Conservation (phyloP, 2,888 invertebrate genomes). For the Agrotis puta region DNA sequence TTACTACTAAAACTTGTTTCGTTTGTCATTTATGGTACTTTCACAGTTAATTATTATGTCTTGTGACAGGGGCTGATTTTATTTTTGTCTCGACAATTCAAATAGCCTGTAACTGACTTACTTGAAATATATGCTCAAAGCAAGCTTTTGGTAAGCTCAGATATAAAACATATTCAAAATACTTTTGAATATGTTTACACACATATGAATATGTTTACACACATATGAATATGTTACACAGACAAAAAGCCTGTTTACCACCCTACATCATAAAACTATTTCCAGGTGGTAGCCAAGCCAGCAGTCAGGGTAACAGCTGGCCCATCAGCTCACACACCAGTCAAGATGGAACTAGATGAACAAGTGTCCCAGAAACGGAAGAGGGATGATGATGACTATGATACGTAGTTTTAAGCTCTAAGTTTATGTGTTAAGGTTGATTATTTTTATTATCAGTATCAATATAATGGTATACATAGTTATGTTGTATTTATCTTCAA, state of each 20-base stretch:
- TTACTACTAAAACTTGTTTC: no score
- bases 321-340: slow-evolving; percentile 81
- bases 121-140: no score
- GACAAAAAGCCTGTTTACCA: neutral
- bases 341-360: slow-evolving; percentile 92
- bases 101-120: no score
- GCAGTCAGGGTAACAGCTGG: slow-evolving; percentile 85
- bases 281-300: slow-evolving; percentile 86
- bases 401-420: slow-evolving; percentile 74
- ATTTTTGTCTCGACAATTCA: no score
- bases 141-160: no score
- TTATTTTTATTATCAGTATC: slow-evolving; percentile 42
- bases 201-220: neutral
- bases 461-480: slow-evolving; percentile 10
- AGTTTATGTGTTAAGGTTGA: slow-evolving; percentile 36
- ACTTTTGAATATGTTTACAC: no score
- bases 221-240: neutral
- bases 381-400: slow-evolving; percentile 93
- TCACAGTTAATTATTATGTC: no score
- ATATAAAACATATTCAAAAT: no score
- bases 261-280: neutral
- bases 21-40: no score
- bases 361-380: slow-evolving; percentile 91
- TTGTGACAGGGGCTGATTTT: no score
- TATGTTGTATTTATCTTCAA: slow-evolving; percentile 22